Conservation (phyloP, 2,888 invertebrate genomes). For the Trichacis sp. region DNA sequence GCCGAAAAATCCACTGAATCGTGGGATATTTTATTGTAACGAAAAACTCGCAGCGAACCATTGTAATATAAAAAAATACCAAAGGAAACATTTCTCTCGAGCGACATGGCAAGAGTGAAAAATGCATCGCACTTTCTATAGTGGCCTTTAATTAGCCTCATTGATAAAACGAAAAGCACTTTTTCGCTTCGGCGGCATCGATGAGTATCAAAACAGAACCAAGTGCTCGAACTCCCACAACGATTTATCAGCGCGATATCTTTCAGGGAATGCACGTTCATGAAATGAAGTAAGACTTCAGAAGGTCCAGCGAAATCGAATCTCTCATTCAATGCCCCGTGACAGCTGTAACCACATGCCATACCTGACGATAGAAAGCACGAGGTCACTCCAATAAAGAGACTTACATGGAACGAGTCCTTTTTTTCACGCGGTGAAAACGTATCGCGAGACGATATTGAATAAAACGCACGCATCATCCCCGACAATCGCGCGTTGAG, state of each 20-base stretch:
- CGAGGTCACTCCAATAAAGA: constrained; percentile 31
- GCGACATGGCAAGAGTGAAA: too few relatives aligned
- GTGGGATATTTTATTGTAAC: too few relatives aligned
- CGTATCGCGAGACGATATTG: constrained; percentile 2
- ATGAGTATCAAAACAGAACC: background rate
- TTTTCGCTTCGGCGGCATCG: background rate
- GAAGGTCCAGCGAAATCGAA: constrained; percentile 19
- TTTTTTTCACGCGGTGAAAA: constrained; percentile 26
- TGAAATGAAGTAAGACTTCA: constrained; percentile 9
- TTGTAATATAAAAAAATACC: too few relatives aligned
- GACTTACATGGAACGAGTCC: constrained; percentile 20
- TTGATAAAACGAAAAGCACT: background rate
- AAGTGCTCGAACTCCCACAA: background rate
- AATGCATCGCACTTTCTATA: too few relatives aligned
- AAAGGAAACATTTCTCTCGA: too few relatives aligned
- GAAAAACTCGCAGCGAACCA: too few relatives aligned
- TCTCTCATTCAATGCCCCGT: constrained; percentile 14
- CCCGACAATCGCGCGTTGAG: constrained; percentile 12
- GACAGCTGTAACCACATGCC: constrained; percentile 19
- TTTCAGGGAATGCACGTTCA: background rate
- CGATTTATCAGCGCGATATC: background rate
- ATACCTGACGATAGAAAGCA: constrained; percentile 36
- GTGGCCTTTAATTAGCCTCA: too few relatives aligned
- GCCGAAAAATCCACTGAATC: background rate
- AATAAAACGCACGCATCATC: constrained; percentile 11